These are phyloP conservation scores for Menidia menidia DNA, from an alignment of 2,797 vertebrate species.

Conservation along the genomic window DNA sequence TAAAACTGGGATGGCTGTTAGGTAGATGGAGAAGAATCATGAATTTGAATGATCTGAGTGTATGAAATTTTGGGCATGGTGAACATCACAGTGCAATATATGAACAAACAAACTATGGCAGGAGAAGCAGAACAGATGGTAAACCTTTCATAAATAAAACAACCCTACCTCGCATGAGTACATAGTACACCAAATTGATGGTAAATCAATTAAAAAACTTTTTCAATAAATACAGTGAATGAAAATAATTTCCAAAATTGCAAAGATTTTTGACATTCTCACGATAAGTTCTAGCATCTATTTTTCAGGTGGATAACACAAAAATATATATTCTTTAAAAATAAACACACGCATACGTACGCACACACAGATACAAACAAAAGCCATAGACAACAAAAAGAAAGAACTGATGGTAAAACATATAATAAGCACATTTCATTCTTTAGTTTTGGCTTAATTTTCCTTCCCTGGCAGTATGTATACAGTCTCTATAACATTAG, in stretches of 20 bases:
- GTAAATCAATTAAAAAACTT: conserved; percentile 55
- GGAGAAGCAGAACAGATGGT: conserved; percentile 14
- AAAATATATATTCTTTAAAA: conserved; percentile 31
- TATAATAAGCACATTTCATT: conserved; percentile 41
- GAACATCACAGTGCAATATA: conserved; percentile 17
- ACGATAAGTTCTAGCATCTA: conserved; percentile 42
- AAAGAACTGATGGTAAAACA: conserved; percentile 15
- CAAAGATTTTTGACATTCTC: conserved; percentile 73
- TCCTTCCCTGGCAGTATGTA: conserved; percentile 26
- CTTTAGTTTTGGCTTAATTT: conserved; percentile 57
- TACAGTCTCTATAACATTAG: conserved; percentile 31
- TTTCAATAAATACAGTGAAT: conserved; percentile 63
- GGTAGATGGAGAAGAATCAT: background rate
- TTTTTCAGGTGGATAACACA: conserved; percentile 48
- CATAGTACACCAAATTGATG: background rate
- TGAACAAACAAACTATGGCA: conserved; percentile 17
- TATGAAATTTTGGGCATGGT: conserved; percentile 16
- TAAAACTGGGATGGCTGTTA: background rate
- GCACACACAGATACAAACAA: background rate
- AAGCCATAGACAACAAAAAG: conserved; percentile 25
- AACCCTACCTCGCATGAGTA: conserved; percentile 28
- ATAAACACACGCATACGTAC: background rate
- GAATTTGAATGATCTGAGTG: conserved; percentile 4
- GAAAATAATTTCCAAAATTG: conserved; percentile 56
- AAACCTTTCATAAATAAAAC: conserved; percentile 14